A percentile compares a stretch with the other conserved stretches of the same genome.
Evolutionary conservation across 2,888 invertebrate species (phyloP).

Genomic region (Heteromyza rotundicornis): DNA sequence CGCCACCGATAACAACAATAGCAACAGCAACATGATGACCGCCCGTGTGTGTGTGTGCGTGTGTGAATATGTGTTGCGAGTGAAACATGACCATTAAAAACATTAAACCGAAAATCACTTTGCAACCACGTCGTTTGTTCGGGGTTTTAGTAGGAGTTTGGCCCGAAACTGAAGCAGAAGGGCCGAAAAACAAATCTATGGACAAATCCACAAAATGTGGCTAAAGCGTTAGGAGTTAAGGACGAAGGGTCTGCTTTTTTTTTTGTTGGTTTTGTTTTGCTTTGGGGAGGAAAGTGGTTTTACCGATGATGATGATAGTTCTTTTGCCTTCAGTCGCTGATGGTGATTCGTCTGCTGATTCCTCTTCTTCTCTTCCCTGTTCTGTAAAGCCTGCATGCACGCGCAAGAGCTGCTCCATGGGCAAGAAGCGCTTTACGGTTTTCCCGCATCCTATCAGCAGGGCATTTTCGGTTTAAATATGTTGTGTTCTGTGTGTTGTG

Average conservation of each 20-base stretch:
- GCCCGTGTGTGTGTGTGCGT: not conserved
- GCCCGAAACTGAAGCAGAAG: conserved; percentile 23
- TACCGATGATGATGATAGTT: too few relatives aligned
- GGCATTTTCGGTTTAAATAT: too few relatives aligned
- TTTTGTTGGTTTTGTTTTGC: not conserved
- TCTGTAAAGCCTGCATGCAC: too few relatives aligned
- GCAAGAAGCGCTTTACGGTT: too few relatives aligned
- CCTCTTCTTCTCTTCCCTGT: too few relatives aligned
- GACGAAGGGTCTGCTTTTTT: too few relatives aligned
- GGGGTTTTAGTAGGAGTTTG: conserved; percentile 14
- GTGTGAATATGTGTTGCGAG: conserved; percentile 19
- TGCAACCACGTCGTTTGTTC: conserved; percentile 48
- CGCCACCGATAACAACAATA: conserved; percentile 45
- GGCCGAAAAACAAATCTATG: not conserved
- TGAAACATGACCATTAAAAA: conserved; percentile 55
- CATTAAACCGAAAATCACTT: conserved; percentile 55
- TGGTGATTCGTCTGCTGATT: not conserved
- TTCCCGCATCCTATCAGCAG: too few relatives aligned
- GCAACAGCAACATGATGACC: conserved; percentile 40
- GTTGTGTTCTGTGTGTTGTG: too few relatives aligned
- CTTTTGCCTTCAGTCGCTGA: not conserved
- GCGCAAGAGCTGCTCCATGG: too few relatives aligned
- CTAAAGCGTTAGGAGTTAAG: conserved; percentile 39
- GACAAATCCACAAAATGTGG: conserved; percentile 50
- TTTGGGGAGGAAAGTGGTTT: too few relatives aligned